Conservation (phyloP, 2,888 invertebrate species). For the Drosophila phalerata region DNA sequence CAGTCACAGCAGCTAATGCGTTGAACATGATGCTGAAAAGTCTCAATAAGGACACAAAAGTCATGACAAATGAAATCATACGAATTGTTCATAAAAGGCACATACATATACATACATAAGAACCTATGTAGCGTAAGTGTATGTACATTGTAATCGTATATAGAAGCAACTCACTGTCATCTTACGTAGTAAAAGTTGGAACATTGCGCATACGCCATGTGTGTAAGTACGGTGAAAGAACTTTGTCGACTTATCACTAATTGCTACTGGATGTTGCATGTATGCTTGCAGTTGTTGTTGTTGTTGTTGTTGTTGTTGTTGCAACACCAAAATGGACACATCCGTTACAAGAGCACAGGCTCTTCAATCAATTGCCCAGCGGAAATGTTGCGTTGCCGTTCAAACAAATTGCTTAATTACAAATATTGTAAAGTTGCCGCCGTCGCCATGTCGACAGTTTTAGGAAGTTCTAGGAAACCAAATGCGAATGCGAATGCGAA, state of each 20-base stretch:
- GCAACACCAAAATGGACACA: slow-evolving; percentile 61
- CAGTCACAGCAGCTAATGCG: slow-evolving; percentile 33
- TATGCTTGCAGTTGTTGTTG: neutral
- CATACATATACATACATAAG: slow-evolving; percentile 13
- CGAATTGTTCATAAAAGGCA: slow-evolving; percentile 47
- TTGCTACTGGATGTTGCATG: slow-evolving; percentile 46
- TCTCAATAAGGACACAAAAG: slow-evolving; percentile 38
- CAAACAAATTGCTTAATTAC: slow-evolving; percentile 78
- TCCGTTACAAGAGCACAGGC: slow-evolving; percentile 54
- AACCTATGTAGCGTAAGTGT: slow-evolving; percentile 6
- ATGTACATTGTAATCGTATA: slow-evolving; percentile 2
- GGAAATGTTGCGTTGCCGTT: slow-evolving; percentile 67
- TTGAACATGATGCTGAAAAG: slow-evolving; percentile 31
- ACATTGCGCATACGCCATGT: slow-evolving; percentile 55
- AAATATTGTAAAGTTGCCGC: slow-evolving; percentile 52
- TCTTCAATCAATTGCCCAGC: slow-evolving; percentile 68
- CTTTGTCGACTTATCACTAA: slow-evolving; percentile 51
- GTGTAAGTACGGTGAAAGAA: slow-evolving; percentile 16
- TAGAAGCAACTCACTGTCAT: neutral
- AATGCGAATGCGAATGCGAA: slow-evolving; percentile 12
- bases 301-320: slow-evolving; percentile 46
- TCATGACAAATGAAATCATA: slow-evolving; percentile 52
- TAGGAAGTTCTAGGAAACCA: slow-evolving; percentile 51
- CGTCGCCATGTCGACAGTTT: slow-evolving; percentile 39
- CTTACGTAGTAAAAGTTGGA: slow-evolving; percentile 2